Evolutionary conservation across 2,113 vertebrate species (phyloP).

Genomic region (Okapia johnstoni): DNA sequence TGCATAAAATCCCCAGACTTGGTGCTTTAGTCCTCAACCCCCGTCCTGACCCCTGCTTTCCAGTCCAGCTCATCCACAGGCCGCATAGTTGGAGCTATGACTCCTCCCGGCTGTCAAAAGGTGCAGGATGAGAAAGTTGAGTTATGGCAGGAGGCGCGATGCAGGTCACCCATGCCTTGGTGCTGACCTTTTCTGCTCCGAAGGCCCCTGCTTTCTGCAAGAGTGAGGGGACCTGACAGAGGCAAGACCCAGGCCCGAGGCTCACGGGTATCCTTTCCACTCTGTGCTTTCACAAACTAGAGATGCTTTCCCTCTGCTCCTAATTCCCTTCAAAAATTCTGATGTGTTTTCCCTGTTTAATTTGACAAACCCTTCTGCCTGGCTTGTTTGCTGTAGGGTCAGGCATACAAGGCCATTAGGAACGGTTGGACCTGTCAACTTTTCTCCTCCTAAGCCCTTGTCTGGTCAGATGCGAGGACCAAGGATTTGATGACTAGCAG

Average conservation of each 20-base stretch:
- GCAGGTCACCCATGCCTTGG: conserved; percentile 83
- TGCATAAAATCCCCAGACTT: not conserved
- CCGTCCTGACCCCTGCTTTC: not conserved
- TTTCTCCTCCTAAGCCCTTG: not conserved
- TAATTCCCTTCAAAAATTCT: conserved; percentile 39
- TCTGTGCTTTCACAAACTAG: not conserved
- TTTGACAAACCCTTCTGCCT: conserved; percentile 18
- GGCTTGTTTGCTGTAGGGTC: not conserved
- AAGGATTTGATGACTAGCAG: not conserved
- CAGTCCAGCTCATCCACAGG: conserved; percentile 79
- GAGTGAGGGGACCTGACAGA: conserved; percentile 77
- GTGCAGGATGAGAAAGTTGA: conserved; percentile 81
- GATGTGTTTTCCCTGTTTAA: conserved; percentile 36
- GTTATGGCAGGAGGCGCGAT: conserved; percentile 54
- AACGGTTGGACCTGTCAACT: not conserved
- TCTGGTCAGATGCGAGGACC: fast-evolving
- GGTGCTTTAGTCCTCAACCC: not conserved
- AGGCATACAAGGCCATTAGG: not conserved
- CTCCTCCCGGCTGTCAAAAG: conserved; percentile 88
- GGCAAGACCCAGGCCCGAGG: conserved; percentile 30
- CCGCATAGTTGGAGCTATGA: conserved; percentile 84
- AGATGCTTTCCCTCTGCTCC: conserved; percentile 31
- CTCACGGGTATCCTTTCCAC: conserved; percentile 8
- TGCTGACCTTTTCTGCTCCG: conserved; percentile 84
- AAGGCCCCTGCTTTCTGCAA: conserved; percentile 81